Base-by-base conservation (phyloP, 1,140 invertebrate genomes). In the Papilio polytes region DNA sequence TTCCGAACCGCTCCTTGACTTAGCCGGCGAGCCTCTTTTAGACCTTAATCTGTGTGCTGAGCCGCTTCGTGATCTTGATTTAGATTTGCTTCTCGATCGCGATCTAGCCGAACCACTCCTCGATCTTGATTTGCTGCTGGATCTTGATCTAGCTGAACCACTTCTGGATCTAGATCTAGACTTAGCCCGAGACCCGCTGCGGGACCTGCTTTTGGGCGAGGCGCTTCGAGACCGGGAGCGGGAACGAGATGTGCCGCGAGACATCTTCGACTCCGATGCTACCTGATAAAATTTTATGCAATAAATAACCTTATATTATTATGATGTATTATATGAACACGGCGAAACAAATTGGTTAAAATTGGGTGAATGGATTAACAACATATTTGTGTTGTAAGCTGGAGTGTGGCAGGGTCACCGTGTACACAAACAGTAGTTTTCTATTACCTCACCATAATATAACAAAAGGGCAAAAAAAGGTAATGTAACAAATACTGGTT, bases 251-350 rank as follows among this genome's bases (percentile, higher is more conserved):
- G 92, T 90, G 0, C 91, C 88, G 51, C 86, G 87, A 0, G 91
- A 93, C 91, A 91, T 92, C 78, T 87, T 91, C 3, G 88, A 87
- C 12, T 85, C 85, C 12, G 91, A 91, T 7, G 83, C 90, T 22
- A 84, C 89, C 92, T 93, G 86, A 18, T 26, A 74, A 74, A 74
- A 41, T 10, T 74, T 20, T 41, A 41, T 8, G 8, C 8, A 41
- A 41, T 41, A 41, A 41, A 76, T 10, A 83, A 84, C 36, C 82
- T 26, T 26, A 26, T 26, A 26, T 26, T 26, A 26, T 48, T 10
- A 48, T 48, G 46, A 48, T 48, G 12, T 10, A 12, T 0, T 36
- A 36, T 36, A 36, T 36, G 36, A 36, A 36, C 3, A 3, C 36
- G 1, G 36, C 3, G 6, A 36, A 36, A 36, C 36, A 36, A 36